Evolutionary conservation across 1,140 invertebrate species (phyloP).

Genomic region (Zaprionus vittiger): DNA sequence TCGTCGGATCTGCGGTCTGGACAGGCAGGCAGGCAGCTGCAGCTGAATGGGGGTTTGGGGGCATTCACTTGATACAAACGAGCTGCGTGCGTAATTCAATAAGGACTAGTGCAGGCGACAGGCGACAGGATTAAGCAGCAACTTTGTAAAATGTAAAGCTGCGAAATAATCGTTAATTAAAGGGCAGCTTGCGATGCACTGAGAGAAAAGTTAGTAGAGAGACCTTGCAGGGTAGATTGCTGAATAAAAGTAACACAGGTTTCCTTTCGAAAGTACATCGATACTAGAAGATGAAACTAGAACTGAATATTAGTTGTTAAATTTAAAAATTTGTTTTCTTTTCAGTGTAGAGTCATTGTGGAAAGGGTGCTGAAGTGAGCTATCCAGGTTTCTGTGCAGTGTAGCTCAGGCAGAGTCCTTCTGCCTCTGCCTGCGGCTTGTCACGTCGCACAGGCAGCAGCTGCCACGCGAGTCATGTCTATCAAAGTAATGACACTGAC

Average conservation of each 20-base stretch:
- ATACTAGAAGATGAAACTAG: too few relatives aligned
- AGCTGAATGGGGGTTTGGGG: constrained; percentile 39
- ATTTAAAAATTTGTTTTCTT: neutral
- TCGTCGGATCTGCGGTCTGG: constrained; percentile 42
- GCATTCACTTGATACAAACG: constrained; percentile 53
- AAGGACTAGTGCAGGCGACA: constrained; percentile 40
- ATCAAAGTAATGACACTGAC: constrained; percentile 71
- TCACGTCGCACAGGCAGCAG: constrained; percentile 46
- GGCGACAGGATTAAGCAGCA: constrained; percentile 47
- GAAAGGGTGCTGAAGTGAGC: too few relatives aligned
- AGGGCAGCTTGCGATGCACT: constrained; percentile 43
- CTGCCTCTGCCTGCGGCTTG: constrained; percentile 39
- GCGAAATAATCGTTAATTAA: constrained; percentile 82
- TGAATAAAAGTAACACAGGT: too few relatives aligned
- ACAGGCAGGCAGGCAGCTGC: constrained; percentile 25
- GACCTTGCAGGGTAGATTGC: neutral
- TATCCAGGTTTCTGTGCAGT: neutral
- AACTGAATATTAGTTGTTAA: too few relatives aligned
- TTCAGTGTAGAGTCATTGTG: neutral
- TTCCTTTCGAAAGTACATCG: too few relatives aligned
- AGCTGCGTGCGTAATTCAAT: constrained; percentile 79
- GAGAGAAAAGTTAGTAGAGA: neutral
- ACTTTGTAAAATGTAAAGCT: constrained; percentile 73
- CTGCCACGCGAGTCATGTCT: constrained; percentile 56
- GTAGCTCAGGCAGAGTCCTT: too few relatives aligned